A percentile compares a stretch with the other conserved stretches of the same genome.
Evolutionary conservation across 2,888 invertebrate species (phyloP).

Genomic region (Podabrus alpinus): DNA sequence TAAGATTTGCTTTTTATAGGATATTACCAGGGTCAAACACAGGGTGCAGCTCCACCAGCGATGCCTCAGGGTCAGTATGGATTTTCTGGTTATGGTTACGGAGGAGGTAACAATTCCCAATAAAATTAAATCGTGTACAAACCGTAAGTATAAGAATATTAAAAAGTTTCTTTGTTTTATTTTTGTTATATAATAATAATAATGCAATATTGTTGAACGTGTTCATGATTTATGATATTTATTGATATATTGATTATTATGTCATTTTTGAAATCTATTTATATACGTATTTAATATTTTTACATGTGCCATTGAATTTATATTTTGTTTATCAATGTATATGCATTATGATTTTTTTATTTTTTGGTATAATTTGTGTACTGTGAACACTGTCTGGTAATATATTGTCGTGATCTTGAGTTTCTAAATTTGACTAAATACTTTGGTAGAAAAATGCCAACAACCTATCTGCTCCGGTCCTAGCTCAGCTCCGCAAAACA

Average conservation of each 20-base stretch:
- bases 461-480: too few relatives aligned
- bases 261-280: neutral
- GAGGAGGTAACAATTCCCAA: slow-evolving; percentile 37
- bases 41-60: slow-evolving; percentile 45
- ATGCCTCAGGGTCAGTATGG: slow-evolving; percentile 54
- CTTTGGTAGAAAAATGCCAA: too few relatives aligned
- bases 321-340: slow-evolving; percentile 9
- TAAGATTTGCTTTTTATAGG: slow-evolving; percentile 35
- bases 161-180: neutral
- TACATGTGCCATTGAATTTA: slow-evolving; percentile 6
- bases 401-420: too few relatives aligned
- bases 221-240: neutral
- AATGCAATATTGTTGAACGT: neutral
- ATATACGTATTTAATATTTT: neutral
- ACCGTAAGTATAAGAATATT: slow-evolving; percentile 17
- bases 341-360: neutral
- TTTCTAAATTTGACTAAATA: too few relatives aligned
- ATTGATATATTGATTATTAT: neutral
- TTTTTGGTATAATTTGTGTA: slow-evolving; percentile 19
- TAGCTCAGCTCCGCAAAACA: too few relatives aligned
- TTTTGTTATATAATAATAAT: neutral
- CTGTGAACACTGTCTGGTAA: slow-evolving; percentile 31
- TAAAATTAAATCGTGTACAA: slow-evolving; percentile 27
- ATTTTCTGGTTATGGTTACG: slow-evolving; percentile 55
- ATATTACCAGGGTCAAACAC: slow-evolving; percentile 51